Conservation (phyloP, 2,113 vertebrate species). For the Myotis brandtii region DNA sequence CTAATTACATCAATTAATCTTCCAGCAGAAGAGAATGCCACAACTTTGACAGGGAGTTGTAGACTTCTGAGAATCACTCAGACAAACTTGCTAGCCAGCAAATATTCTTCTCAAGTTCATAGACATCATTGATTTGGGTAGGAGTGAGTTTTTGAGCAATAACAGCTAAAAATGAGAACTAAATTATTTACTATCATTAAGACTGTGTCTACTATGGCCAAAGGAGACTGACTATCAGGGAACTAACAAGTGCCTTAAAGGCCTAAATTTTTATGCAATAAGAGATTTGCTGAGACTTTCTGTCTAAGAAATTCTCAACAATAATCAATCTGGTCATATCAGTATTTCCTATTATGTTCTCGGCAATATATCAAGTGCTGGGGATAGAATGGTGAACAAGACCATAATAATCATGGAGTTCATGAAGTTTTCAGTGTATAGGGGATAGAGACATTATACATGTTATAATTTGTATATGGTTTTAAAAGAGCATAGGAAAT, state of each 20-base stretch:
- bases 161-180: background rate
- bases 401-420: background rate
- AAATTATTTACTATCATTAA: background rate
- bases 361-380: background rate
- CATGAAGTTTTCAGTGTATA: background rate
- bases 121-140: background rate
- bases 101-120: background rate
- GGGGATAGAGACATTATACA: background rate
- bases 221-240: background rate
- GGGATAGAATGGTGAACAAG: background rate
- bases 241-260: background rate
- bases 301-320: background rate
- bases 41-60: background rate
- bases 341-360: background rate
- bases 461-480: background rate
- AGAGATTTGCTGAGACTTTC: background rate
- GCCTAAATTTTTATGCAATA: background rate
- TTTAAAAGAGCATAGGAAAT: background rate
- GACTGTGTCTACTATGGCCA: background rate
- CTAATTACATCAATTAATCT: conserved; percentile 46
- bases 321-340: background rate
- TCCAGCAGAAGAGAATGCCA: conserved; percentile 15
- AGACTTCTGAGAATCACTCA: conserved; percentile 12
- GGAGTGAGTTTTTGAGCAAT: background rate
- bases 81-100: background rate